A percentile compares a stretch with the other conserved stretches of the same genome.
phyloP scores from a whole-genome alignment of 2,888 invertebrate species.

The Scelioninae gen. 1 region DNA sequence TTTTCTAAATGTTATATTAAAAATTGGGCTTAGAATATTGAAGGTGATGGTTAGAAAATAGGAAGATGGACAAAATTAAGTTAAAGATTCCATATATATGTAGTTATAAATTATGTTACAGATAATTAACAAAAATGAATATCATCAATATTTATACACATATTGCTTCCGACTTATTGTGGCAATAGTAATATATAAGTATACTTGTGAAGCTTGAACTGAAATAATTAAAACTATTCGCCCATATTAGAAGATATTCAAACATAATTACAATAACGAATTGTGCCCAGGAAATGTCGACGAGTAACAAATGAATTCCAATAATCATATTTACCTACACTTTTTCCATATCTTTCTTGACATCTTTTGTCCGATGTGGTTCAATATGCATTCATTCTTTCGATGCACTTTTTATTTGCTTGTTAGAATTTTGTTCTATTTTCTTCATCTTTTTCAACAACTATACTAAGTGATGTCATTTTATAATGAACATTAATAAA shows the following conservation, averaged over 20 bases:
- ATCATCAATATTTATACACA: neutral
- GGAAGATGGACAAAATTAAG: too few species aligned
- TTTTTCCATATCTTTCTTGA: slow-evolving; percentile 25
- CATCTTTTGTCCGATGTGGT: slow-evolving; percentile 17
- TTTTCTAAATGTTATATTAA: too few species aligned
- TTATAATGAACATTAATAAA: slow-evolving; percentile 52
- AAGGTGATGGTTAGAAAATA: too few species aligned
- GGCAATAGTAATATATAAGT: too few species aligned
- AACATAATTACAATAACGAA: slow-evolving; percentile 29
- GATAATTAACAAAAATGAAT: too few species aligned
- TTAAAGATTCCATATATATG: too few species aligned
- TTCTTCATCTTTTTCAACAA: slow-evolving; percentile 46
- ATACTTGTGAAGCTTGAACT: neutral
- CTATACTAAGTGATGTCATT: slow-evolving; percentile 36
- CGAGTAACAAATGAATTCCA: slow-evolving; percentile 34
- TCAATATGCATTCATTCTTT: slow-evolving; percentile 44
- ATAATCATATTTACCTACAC: slow-evolving; percentile 39
- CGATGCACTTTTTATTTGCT: slow-evolving; percentile 29
- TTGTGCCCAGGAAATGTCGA: slow-evolving; percentile 5
- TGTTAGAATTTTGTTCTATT: slow-evolving; percentile 45
- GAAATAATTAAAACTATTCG: slow-evolving; percentile 26
- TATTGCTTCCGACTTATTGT: slow-evolving; percentile 1
- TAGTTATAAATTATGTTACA: too few species aligned
- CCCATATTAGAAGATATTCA: slow-evolving; percentile 10
- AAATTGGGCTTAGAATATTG: too few species aligned